Conservation (phyloP, 2,888 invertebrate genomes). For the Mamestra brassicae region DNA sequence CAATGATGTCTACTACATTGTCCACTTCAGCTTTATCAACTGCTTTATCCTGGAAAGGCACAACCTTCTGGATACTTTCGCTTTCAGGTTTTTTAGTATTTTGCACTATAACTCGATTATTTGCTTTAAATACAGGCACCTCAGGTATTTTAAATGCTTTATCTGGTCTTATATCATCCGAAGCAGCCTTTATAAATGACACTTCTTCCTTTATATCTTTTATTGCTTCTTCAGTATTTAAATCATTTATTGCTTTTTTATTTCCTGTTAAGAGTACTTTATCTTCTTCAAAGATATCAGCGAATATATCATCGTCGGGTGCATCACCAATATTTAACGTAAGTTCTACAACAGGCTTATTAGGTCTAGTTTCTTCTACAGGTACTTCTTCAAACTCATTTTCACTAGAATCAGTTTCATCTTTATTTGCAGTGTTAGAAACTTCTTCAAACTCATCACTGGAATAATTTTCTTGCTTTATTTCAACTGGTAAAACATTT, state of each 20-base stretch:
- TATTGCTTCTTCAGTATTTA: slow-evolving; percentile 24
- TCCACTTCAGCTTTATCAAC: slow-evolving; percentile 2
- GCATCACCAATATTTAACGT: slow-evolving; percentile 80
- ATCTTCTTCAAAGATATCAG: slow-evolving; percentile 91
- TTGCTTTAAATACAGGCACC: slow-evolving; percentile 23
- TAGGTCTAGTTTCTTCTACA: slow-evolving; percentile 77
- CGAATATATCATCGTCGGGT: slow-evolving; percentile 92
- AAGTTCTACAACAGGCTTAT: slow-evolving; percentile 86
- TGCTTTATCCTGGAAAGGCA: not conserved
- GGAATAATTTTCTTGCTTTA: slow-evolving; percentile 47
- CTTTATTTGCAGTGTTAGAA: slow-evolving; percentile 35
- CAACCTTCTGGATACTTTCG: slow-evolving; percentile 16
- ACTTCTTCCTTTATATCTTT: slow-evolving; percentile 22
- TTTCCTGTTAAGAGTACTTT: slow-evolving; percentile 7
- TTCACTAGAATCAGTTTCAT: slow-evolving; percentile 80
- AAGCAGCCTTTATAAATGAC: slow-evolving; percentile 34
- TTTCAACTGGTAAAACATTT: slow-evolving; percentile 8
- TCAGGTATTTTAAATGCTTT: slow-evolving; percentile 57
- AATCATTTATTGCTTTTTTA: slow-evolving; percentile 23
- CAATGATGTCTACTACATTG: not conserved
- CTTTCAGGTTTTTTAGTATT: slow-evolving; percentile 31
- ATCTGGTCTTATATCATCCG: slow-evolving; percentile 45
- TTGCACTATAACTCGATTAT: slow-evolving; percentile 27
- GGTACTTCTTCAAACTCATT: slow-evolving; percentile 90
- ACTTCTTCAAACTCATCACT: slow-evolving; percentile 53